Conservation (phyloP, 2,888 invertebrate species). For the Clunio marinus region DNA sequence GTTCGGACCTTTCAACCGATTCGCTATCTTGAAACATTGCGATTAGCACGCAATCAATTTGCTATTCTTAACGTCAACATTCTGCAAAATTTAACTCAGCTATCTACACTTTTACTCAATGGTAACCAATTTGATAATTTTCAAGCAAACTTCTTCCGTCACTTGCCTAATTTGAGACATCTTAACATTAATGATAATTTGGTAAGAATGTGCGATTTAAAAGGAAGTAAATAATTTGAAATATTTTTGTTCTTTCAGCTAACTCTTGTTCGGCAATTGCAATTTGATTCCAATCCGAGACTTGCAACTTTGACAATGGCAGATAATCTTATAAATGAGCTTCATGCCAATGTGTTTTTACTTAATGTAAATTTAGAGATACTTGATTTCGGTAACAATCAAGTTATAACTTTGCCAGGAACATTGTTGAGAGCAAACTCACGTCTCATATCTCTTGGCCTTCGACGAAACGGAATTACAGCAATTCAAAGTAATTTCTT, state of each 20-base stretch:
- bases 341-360: background rate
- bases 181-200: background rate
- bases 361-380: background rate
- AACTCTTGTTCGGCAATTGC: background rate
- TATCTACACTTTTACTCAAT: background rate
- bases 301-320: constrained; percentile 8
- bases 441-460: background rate
- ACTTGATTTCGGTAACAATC: constrained; percentile 3
- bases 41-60: background rate
- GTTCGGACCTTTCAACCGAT: background rate
- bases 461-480: background rate
- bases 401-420: background rate
- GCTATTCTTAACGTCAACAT: background rate
- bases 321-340: background rate
- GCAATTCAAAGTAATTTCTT: constrained; percentile 15
- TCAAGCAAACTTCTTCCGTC: background rate
- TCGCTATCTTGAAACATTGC: background rate
- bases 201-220: background rate
- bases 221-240: background rate
- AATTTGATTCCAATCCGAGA: background rate
- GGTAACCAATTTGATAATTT: constrained; percentile 11
- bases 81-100: background rate
- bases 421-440: background rate
- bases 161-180: background rate
- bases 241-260: background rate